Percentiles rank a stretch among this genome's conserved stretches.
Evolutionary conservation across 2,888 invertebrate species (phyloP).

Genomic region (Drosophila ustulata): DNA sequence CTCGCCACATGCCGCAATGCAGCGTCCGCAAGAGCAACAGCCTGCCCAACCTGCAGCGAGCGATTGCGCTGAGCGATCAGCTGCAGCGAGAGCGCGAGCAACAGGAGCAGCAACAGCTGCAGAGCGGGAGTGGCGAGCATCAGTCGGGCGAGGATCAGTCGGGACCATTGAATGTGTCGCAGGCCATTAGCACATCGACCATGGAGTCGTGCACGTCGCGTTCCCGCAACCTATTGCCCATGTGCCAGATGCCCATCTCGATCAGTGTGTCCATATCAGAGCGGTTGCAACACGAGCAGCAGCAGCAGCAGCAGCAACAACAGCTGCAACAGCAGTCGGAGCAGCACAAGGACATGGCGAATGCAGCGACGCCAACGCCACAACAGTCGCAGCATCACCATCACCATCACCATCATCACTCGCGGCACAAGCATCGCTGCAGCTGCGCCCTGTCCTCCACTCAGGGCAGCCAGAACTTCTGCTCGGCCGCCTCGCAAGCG

Average conservation of each 20-base stretch:
- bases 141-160: conserved; percentile 42
- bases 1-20: conserved; percentile 86
- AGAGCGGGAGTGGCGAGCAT: conserved; percentile 23
- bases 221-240: conserved; percentile 84
- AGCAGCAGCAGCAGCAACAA: conserved; percentile 52
- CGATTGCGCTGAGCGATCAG: conserved; percentile 34
- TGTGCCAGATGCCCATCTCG: conserved; percentile 85
- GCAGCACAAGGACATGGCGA: conserved; percentile 43
- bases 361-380: conserved; percentile 46
- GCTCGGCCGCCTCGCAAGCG: conserved; percentile 52
- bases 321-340: conserved; percentile 55
- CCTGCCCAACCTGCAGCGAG: conserved; percentile 89
- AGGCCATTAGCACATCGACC: conserved; percentile 89
- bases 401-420: conserved; percentile 53
- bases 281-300: conserved; percentile 62
- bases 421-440: conserved; percentile 76
- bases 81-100: conserved; percentile 34
- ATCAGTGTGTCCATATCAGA: conserved; percentile 80
- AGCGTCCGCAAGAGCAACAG: conserved; percentile 91
- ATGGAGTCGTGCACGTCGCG: conserved; percentile 85
- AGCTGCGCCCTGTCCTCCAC: conserved; percentile 60
- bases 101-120: neutral
- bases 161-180: conserved; percentile 85
- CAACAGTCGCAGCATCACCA: conserved; percentile 52
- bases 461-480: conserved; percentile 75